Percentiles rank a stretch among this genome's conserved stretches.
Evolutionary conservation across 2,888 invertebrate genomes (phyloP).

Genomic region (Hoplodrina ambigua): DNA sequence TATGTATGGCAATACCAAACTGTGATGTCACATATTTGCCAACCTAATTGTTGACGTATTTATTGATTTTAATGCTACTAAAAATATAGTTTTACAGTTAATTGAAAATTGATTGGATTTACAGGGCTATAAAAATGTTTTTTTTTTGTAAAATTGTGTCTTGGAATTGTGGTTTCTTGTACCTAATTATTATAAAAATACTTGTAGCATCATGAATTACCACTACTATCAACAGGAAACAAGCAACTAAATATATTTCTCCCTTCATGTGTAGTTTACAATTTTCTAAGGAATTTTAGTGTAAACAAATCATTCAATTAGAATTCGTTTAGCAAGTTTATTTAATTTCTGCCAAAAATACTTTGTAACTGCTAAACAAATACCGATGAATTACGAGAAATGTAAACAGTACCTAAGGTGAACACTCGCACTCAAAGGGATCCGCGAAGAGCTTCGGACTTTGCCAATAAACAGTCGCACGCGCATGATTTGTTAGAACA

Average conservation of each 20-base stretch:
- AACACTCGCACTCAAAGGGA: conserved; percentile 64
- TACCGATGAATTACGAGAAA: conserved; percentile 40
- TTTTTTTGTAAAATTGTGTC: too few relatives aligned
- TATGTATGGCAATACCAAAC: too few relatives aligned
- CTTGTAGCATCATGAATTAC: not conserved
- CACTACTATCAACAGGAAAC: not conserved
- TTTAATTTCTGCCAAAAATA: conserved; percentile 27
- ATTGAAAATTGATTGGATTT: too few relatives aligned
- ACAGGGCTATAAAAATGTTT: too few relatives aligned
- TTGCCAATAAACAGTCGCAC: conserved; percentile 72
- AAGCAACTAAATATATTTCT: not conserved
- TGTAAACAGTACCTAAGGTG: conserved; percentile 47
- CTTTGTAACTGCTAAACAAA: conserved; percentile 47
- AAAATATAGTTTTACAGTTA: too few relatives aligned
- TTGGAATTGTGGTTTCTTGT: too few relatives aligned
- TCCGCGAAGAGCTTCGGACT: conserved; percentile 57
- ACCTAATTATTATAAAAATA: too few relatives aligned
- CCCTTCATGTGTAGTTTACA: not conserved
- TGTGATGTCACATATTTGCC: too few relatives aligned
- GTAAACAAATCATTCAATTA: conserved; percentile 23
- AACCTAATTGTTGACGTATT: too few relatives aligned
- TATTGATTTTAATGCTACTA: too few relatives aligned
- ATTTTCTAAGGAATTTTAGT: conserved; percentile 23
- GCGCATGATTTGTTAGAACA: conserved; percentile 45
- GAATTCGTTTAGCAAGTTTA: conserved; percentile 12